phyloP scores from a whole-genome alignment of 2,797 vertebrate genomes.

The Phalloptychus januarius region DNA sequence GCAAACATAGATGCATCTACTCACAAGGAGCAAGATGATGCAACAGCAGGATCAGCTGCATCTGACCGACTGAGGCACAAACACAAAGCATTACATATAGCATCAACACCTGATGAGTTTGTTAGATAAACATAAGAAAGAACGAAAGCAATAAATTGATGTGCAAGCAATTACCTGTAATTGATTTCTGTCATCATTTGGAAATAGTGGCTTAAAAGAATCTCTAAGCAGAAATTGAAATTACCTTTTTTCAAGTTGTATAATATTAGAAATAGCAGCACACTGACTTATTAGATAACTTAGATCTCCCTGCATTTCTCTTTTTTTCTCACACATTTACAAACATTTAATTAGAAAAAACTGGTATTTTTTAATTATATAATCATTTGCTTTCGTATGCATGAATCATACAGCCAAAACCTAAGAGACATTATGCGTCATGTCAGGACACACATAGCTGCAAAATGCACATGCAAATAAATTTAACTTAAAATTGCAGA shows the following conservation, averaged over 20 bases:
- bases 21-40: too few species aligned
- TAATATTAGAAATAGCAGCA: not conserved
- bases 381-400: not conserved
- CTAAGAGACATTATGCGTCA: not conserved
- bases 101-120: not conserved
- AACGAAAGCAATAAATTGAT: not conserved
- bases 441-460: not conserved
- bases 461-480: not conserved
- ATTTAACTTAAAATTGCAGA: not conserved
- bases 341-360: not conserved
- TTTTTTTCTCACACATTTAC: not conserved
- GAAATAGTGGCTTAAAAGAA: not conserved
- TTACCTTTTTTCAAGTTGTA: not conserved
- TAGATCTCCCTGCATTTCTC: not conserved
- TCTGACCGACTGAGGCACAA: conserved; percentile 27
- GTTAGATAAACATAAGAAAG: conserved; percentile 24
- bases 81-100: conserved; percentile 12
- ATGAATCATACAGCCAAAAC: not conserved
- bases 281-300: not conserved
- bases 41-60: conserved; percentile 25
- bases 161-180: not conserved
- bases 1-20: conserved; percentile 6
- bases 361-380: not conserved
- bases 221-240: not conserved
- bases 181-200: not conserved